Evolutionary conservation across 2,888 invertebrate genomes (phyloP), one percentile per base, ranked within the genome.

Genomic region (Drosophila kambysellisi): DNA sequence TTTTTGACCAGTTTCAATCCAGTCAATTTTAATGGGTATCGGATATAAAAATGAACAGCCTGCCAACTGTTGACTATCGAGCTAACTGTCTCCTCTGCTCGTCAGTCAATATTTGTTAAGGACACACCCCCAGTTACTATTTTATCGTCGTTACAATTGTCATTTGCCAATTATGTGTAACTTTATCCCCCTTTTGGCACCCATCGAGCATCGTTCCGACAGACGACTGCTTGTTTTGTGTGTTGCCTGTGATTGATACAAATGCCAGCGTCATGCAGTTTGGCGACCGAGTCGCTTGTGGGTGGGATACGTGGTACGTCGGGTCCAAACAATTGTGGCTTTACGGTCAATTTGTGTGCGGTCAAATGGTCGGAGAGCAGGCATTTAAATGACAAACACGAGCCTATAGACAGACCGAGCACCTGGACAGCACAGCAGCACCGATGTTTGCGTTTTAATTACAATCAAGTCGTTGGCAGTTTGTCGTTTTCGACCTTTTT

Each of bases 381-480:
- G 48, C 72, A 69, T 81, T 88, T 90, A 82, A 89, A 83, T 86
- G 88, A 78, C 84, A 88, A 81, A 81, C 86, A 83, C 58, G 54
- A 68, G 71, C 71, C 35, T 51, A 43, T 58, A 58, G 32, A 33
- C 58, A 63, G 37, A 54, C 58, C 80, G 35, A 54, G 60, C 80
- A 84, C 82, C 83, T 79, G 88, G 50, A 30, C 59, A 51, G 39
- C 25, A 30, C 57, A 51, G 39, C 25, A 39, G 30, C 51, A 53
- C 54, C 43, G 35, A 56, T 84, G 78, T 86, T 86, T 83, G 78
- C 72, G 81, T 87, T 90, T 88, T 87, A 88, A 90, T 88, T 88
- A 88, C 87, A 90, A 79, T 79, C 71, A 80, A 76, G 73, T 68
- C 75, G 72, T 63, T 80, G 74, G 57, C 61, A 58, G 71, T 30